Base-by-base conservation (phyloP, 1,140 invertebrate species). In the Drosophila micromelanica region DNA sequence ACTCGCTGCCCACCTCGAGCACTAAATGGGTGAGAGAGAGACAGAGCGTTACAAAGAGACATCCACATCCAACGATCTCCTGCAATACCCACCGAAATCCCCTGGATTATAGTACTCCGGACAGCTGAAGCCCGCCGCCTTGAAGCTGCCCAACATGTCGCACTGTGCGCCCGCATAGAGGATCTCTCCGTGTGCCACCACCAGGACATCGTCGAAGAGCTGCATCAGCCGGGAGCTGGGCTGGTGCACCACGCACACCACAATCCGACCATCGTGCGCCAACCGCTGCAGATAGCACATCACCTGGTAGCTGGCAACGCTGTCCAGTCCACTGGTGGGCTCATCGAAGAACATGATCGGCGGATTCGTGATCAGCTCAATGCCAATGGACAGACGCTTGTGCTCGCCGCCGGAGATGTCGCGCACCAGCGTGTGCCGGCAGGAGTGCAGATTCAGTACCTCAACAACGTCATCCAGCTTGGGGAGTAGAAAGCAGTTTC, bases 181-280 rank as follows among this genome's bases (percentile, higher is more conserved):
- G 1, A 93, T 93, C 49, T 92, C 92, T 1, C 95, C 95, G 37
- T 93, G 92, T 0, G 94, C 92, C 5, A 96, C 63, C 0, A 96
- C 91, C 30, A 95, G 79, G 37, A 95, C 87, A 77, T 95, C 94
- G 77, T 96, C 95, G 49, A 95, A 95, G n/a, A 93, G 91, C 2
- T 93, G 94, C 92, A 98, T 97, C 20, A 98, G 93, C 54, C 95
- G 95, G 13, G 97, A 97, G 51, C 96, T 97, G 0, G 97, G 97
- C 81, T 98, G 97, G 93, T 98, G 97, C 71, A 98, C 96, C 8
- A 96, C 95, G 81, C 97, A 97, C 4, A 96, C 95, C 27, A 98
- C 95, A 0, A 96, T 97, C 37, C 96, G 93, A 0, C 97, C 97
- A 20, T 94, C 94, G 40, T 93, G 92, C 1, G 97, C 96, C 45